These are phyloP conservation scores for Psilopogon haemacephalus DNA, from an alignment of 2,113 vertebrate genomes.

Conservation along the genomic window DNA sequence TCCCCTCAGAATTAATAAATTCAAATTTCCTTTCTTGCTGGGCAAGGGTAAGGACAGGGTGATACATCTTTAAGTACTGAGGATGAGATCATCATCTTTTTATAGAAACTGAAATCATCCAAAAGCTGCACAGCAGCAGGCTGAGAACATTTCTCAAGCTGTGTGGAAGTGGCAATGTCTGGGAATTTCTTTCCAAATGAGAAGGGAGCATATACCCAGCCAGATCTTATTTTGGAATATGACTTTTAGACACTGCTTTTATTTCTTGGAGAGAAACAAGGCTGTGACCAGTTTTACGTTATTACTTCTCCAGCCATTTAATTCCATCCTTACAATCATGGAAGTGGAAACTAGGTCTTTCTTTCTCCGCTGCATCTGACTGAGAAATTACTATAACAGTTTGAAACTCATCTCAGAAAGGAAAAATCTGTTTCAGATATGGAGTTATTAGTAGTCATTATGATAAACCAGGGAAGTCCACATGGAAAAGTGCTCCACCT, in stretches of 20 bases:
- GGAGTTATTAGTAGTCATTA: not conserved
- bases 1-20: not conserved
- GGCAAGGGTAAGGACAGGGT: not conserved
- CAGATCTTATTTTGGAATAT: not conserved
- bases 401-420: not conserved
- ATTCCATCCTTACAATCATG: not conserved
- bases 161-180: not conserved
- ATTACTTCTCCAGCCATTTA: not conserved
- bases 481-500: not conserved
- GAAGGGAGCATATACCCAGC: not conserved
- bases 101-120: conserved; percentile 61
- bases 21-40: not conserved
- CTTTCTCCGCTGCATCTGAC: not conserved
- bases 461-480: not conserved
- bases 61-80: conserved; percentile 50
- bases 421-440: not conserved
- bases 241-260: not conserved
- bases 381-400: not conserved
- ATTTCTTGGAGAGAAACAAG: not conserved
- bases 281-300: not conserved
- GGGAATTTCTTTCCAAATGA: conserved; percentile 20
- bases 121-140: conserved; percentile 37
- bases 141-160: not conserved
- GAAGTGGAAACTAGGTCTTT: not conserved
- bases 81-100: conserved; percentile 61